Evolutionary conservation across 2,888 invertebrate species (phyloP).

Genomic region (Acrobasis repandana): DNA sequence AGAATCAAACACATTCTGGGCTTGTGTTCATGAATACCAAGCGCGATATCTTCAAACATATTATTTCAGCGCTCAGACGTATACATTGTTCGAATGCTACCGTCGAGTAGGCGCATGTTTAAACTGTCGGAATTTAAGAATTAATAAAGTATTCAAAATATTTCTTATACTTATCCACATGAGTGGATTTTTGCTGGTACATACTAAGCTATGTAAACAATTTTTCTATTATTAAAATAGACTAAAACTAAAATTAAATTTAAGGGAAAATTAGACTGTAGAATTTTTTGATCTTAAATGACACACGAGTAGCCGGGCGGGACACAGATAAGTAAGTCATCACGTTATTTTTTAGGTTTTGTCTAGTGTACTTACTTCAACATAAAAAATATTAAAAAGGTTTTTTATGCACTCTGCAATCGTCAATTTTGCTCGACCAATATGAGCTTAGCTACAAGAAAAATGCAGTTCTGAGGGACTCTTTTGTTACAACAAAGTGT

Average conservation of each 20-base stretch:
- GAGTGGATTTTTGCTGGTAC: too few relatives aligned
- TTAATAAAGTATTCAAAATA: background rate
- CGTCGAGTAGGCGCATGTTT: background rate
- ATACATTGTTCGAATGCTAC: background rate
- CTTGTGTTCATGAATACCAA: constrained; percentile 17
- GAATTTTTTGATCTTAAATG: too few relatives aligned
- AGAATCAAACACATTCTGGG: constrained; percentile 12
- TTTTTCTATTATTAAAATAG: too few relatives aligned
- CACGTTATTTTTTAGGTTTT: too few relatives aligned
- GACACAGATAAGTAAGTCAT: too few relatives aligned
- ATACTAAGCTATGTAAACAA: too few relatives aligned
- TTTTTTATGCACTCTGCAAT: background rate
- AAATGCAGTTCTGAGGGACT: background rate
- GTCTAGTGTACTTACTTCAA: too few relatives aligned
- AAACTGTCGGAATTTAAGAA: background rate
- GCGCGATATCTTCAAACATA: constrained; percentile 6
- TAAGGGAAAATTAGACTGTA: too few relatives aligned
- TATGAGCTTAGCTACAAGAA: background rate
- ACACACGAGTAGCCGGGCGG: too few relatives aligned
- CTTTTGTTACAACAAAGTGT: constrained; percentile 1
- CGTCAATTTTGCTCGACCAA: background rate
- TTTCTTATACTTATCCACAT: too few relatives aligned
- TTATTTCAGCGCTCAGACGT: background rate
- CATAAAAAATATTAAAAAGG: too few relatives aligned
- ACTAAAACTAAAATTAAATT: too few relatives aligned